phyloP scores from a whole-genome alignment of 2,888 invertebrate species.

The Spialia ferax region DNA sequence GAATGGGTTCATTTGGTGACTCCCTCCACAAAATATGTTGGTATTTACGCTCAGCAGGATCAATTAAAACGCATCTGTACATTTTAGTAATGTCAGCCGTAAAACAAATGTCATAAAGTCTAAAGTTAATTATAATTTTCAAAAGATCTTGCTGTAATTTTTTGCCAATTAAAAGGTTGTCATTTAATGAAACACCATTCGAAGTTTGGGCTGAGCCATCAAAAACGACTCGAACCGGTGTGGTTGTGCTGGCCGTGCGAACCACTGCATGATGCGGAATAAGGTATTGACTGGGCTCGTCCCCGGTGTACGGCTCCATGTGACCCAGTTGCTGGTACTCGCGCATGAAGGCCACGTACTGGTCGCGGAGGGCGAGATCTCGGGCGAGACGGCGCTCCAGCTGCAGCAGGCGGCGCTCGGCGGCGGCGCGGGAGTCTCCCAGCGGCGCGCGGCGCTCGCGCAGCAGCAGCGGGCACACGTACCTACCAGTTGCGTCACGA shows the following conservation, averaged over 20 bases:
- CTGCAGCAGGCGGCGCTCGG: constrained; percentile 8
- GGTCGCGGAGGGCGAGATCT: background rate
- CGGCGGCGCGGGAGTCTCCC: background rate
- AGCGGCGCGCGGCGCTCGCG: background rate
- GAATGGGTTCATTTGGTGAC: background rate
- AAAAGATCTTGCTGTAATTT: constrained; percentile 3
- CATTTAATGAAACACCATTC: background rate
- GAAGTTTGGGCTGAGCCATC: constrained; percentile 2
- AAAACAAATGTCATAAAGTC: constrained; percentile 3
- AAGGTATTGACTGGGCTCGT: background rate
- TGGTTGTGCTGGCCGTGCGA: background rate
- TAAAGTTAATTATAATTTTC: constrained; percentile 11
- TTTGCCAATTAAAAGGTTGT: background rate
- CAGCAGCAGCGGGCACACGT: background rate
- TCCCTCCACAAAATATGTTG: constrained; percentile 4
- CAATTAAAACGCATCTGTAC: constrained; percentile 8
- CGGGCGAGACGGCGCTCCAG: background rate
- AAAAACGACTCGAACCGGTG: background rate
- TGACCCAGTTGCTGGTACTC: constrained; percentile 1
- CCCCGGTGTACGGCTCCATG: background rate
- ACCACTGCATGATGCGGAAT: constrained; percentile 1
- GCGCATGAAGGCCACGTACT: constrained; percentile 4
- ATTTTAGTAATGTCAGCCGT: constrained; percentile 11
- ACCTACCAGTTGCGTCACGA: background rate
- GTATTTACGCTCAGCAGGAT: background rate